Base-by-base conservation (phyloP, 1,140 invertebrate species). In the Drosophila pseudoananassae region DNA sequence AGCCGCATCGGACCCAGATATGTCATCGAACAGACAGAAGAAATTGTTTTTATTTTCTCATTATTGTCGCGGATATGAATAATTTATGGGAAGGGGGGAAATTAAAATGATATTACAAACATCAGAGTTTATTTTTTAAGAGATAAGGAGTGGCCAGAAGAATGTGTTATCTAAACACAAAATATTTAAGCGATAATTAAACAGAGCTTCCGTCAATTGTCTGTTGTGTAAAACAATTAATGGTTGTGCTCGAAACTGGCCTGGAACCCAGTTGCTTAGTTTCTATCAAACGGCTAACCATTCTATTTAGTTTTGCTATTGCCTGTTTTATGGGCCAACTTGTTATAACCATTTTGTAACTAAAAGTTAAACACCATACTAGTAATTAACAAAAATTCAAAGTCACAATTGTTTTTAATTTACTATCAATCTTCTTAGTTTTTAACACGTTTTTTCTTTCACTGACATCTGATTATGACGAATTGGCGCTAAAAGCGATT, bases 21-120 rank as follows among this genome's bases (percentile, higher is more conserved):
- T 69, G 51, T 49, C 65, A 66, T 31, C 58, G 38, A 33, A 40
- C 57, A 27, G 10, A 33, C 27, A 14, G 40, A 20, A 20, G 40
- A 27, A 25, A 69, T 69, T 69, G 64, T 69, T 69, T 69, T 43
- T 8, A 55, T 38, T 69, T 69, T 68, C 31, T 55, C 61, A 68
- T 69, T 69, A 56, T 5, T 31, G 31, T 43, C 55, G 55, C 50
- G 25, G 63, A 69, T 69, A 68, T 46, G 38, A 45, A 15, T 7
- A 17, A 25, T 1, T 55, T 51, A 17, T 23, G 27, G 20, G 47
- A 29, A 15, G 43, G 8, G 4, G 43, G 1, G 20, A 10, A 36
- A 36, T 36, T 36, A 36, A n/a, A 38, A 23, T 2, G 14, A 25
- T 49, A 25, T 49, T 25, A 23, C 20, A 49, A 12, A 12, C 8